Evolutionary conservation across 92 coral and sea anemone genomes (phyloP).

Genomic region (Parazoanthus darwini): DNA sequence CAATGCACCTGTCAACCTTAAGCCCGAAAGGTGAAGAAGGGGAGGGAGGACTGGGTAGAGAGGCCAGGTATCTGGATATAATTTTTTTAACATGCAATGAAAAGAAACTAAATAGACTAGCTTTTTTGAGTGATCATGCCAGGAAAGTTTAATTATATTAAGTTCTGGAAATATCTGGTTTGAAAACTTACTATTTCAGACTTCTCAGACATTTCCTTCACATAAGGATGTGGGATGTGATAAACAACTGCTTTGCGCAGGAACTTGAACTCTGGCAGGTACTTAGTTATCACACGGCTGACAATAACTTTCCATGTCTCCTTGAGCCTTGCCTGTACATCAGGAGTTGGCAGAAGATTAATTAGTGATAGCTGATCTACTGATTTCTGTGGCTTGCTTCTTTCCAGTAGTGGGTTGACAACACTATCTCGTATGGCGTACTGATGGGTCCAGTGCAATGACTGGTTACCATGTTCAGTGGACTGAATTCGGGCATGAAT

Average conservation of each 20-base stretch:
- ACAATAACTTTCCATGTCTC: conserved; percentile 55
- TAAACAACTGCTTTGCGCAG: conserved; percentile 46
- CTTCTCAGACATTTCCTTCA: conserved; percentile 63
- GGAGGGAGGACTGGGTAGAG: no score
- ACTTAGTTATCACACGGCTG: conserved; percentile 51
- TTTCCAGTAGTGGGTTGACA: conserved; percentile 15
- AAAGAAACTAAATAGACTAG: no score
- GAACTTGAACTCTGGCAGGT: conserved; percentile 45
- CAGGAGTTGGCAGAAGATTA: conserved; percentile 52
- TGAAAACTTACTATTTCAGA: conserved; percentile 61
- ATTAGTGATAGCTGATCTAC: conserved; percentile 50
- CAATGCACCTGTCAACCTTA: no score
- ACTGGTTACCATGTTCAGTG: conserved; percentile 45
- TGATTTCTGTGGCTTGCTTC: conserved; percentile 38
- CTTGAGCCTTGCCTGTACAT: conserved; percentile 46
- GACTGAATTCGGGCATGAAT: conserved; percentile 53
- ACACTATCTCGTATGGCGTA: conserved; percentile 45
- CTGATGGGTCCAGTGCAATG: conserved; percentile 67
- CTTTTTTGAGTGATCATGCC: no score
- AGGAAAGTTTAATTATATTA: no score
- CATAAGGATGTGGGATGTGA: conserved; percentile 66
- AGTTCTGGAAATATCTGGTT: no score
- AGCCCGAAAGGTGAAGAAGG: no score
- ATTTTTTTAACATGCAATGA: no score
- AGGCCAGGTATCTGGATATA: no score